Evolutionary conservation across 2,797 vertebrate genomes (phyloP), one percentile per base, ranked within the genome.

Genomic region (Merluccius polli): DNA sequence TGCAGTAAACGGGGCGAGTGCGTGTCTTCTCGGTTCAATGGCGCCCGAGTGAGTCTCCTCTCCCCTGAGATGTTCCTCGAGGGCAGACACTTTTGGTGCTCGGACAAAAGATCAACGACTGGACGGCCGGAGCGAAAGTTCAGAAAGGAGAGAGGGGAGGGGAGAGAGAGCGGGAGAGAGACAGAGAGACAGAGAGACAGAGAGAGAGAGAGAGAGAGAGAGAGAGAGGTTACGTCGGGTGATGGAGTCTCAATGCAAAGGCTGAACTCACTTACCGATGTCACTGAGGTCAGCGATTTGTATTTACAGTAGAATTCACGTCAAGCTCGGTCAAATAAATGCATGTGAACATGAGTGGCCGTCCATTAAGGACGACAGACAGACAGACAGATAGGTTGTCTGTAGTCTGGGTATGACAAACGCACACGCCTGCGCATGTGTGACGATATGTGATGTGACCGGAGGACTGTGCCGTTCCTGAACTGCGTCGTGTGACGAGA

Each of bases 391-490:
- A 69, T 31, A 12, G 67, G 29, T 65, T 27, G 67, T 69, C 31
- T 69, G 5, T 29, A 15, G 16, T 32, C 67, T 68, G 27, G 52
- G 52, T 3, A 30, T 16, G 29, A 68, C 24, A 68, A 32, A 65
- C 48, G 59, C 10, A 27, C 59, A 0, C 15, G 10, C 59, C 1
- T 18, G 59, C 27, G 24, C 10, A 1, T 13, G 24, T 27, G 24
- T 65, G 59, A 65, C 24, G 74, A 32, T 59, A 35, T 81, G 73
- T 72, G 76, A 79, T 30, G 75, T 79, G 83, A 84, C 77, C 77
- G 67, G 68, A 76, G 36, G 48, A 52, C 12, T 30, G 13, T 77
- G 73, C 77, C 32, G 38, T 29, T 29, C 35, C 78, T 70, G 52
- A 79, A 77, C 59, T 63, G n/a, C 52, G 3, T 18, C 15, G 59